Evolutionary conservation across 2,113 vertebrate genomes (phyloP), one percentile per base, ranked within the genome.

Genomic region (Cyprinodon brontotheroides): DNA sequence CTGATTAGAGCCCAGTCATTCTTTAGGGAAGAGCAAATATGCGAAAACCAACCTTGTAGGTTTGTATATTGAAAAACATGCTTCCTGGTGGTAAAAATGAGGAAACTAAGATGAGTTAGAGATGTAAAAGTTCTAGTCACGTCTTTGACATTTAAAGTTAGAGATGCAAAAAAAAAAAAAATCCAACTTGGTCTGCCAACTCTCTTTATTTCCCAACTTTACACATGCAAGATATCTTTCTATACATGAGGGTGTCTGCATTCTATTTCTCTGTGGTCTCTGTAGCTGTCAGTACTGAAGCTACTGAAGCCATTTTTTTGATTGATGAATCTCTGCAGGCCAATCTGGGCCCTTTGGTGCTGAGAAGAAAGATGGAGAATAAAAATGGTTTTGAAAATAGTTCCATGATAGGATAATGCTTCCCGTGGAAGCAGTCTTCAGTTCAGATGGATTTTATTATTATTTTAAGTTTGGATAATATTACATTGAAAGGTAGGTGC

Each of bases 401-500:
- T 53, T 53, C 15, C 48, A 53, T 15, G 15, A 53, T 53, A 53
- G 17, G 48, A 53, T 53, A 53, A 53, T 53, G 48, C 15, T 53
- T 53, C 8, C 48, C 4, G 15, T 50, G 47, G 15, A 53, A 53
- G 48, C 17, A 7, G 48, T 53, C 48, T 53, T 20, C 48, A 4
- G 4, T 53, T 14, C 17, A 6, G 15, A 17, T 15, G 13, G 48
- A 20, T 53, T 53, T 53, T 17, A 53, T 53, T 53, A 29, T 53
- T 15, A 17, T 53, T 20, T 53, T 20, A 53, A 53, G 13, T 14
- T 4, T 53, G 48, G 48, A 77, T 70, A 82, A 78, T 89, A 81
- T 72, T 69, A 79, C 74, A 74, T 88, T 74, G 87, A 91, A 91
- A 90, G 29, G 29, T 37, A 13, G 29, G 29, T 61, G 22, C 60